Evolutionary conservation across 2,888 invertebrate genomes (phyloP).

Genomic region (Polydrusus cervinus): DNA sequence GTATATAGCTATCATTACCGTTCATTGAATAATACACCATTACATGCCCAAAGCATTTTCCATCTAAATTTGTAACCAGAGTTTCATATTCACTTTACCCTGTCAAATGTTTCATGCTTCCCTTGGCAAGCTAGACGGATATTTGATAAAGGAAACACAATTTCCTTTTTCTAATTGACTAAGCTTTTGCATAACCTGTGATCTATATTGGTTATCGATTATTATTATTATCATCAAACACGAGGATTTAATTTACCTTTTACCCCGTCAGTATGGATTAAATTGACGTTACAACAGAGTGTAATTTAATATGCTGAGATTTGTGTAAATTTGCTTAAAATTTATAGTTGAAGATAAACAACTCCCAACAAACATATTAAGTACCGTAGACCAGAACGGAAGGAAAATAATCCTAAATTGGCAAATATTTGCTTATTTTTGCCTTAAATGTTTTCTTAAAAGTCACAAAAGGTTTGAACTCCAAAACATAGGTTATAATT

Average conservation of each 20-base stretch:
- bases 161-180: conserved; percentile 19
- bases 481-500: too few species aligned
- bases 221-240: conserved; percentile 6
- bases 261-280: background rate
- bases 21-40: too few species aligned
- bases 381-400: too few species aligned
- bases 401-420: too few species aligned
- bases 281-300: conserved; percentile 7
- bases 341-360: background rate
- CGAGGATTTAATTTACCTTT: conserved; percentile 2
- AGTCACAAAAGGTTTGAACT: too few species aligned
- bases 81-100: background rate
- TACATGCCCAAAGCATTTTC: background rate
- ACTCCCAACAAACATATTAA: too few species aligned
- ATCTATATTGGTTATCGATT: conserved; percentile 18
- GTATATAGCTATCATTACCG: too few species aligned
- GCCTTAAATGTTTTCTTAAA: too few species aligned
- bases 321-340: background rate
- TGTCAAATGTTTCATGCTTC: background rate
- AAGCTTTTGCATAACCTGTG: background rate
- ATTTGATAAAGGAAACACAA: conserved; percentile 9
- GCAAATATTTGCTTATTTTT: too few species aligned
- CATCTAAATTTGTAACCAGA: background rate
- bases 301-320: conserved; percentile 57
- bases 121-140: background rate